phyloP scores from a whole-genome alignment of 2,113 vertebrate species.

The Grammomys surdaster region DNA sequence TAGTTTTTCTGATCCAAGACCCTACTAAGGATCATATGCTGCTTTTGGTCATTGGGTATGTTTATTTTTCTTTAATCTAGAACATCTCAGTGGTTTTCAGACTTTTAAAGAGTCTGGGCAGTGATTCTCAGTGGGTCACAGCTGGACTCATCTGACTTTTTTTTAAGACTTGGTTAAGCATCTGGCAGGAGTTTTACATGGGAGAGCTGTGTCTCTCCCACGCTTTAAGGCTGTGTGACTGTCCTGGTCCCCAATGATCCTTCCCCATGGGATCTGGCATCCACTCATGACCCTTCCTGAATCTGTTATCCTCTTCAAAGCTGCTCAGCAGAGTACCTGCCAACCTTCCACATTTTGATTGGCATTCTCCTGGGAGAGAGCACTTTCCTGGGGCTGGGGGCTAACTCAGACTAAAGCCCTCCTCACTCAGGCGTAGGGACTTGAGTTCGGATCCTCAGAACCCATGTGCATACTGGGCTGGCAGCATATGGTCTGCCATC shows the following conservation, averaged over 20 bases:
- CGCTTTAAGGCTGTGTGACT: neutral
- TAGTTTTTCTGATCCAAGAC: neutral
- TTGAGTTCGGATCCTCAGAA: too few relatives aligned
- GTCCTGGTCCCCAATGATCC: neutral
- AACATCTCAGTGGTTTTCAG: neutral
- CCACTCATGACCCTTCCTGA: neutral
- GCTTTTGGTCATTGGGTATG: neutral
- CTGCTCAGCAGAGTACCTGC: neutral
- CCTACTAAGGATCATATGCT: neutral
- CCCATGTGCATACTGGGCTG: neutral
- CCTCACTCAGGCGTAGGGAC: neutral
- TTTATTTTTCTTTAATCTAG: slow-evolving; percentile 32
- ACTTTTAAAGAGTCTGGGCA: neutral
- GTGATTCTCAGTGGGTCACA: neutral
- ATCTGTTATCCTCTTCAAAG: neutral
- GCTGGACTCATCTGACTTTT: neutral
- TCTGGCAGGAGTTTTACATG: neutral
- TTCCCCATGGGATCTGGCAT: neutral
- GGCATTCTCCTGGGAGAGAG: neutral
- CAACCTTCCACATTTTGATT: neutral
- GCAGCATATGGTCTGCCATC: neutral
- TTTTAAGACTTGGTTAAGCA: neutral
- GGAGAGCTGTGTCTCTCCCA: neutral
- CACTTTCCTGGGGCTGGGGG: neutral
- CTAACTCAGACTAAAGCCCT: neutral